phyloP scores from a whole-genome alignment of 2,797 vertebrate genomes.

The Channallabes apus region DNA sequence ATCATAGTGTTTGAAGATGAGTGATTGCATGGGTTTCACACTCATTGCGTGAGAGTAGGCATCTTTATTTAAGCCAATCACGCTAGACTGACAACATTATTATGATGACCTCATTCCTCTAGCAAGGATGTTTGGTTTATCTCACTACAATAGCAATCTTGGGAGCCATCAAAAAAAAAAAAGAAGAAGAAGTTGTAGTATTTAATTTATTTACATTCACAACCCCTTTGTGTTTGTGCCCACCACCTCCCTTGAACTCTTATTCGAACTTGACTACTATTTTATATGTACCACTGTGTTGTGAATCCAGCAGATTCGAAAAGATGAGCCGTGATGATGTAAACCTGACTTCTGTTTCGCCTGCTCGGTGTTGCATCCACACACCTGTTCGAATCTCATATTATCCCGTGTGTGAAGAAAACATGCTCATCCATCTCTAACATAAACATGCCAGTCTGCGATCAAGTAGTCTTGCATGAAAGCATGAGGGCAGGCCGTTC shows the following conservation, averaged over 20 bases:
- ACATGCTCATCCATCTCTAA: constrained; percentile 24
- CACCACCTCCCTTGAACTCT: background rate
- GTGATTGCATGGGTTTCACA: too few relatives aligned
- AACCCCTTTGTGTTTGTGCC: background rate
- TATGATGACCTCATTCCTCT: background rate
- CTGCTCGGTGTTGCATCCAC: constrained; percentile 14
- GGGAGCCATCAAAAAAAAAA: background rate
- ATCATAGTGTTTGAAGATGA: too few relatives aligned
- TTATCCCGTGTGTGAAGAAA: background rate
- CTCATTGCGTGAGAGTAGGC: too few relatives aligned
- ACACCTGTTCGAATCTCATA: constrained; percentile 32
- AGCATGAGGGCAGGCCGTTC: constrained; percentile 8
- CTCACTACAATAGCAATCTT: background rate
- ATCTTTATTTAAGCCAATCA: background rate
- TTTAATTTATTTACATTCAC: background rate
- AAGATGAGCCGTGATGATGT: background rate
- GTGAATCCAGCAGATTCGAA: background rate
- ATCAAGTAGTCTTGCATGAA: constrained; percentile 31
- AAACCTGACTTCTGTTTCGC: background rate
- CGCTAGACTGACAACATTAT: background rate
- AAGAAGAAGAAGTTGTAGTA: too few relatives aligned
- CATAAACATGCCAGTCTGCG: constrained; percentile 24
- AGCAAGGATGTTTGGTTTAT: background rate
- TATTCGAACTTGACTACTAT: background rate
- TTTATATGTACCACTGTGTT: background rate